Evolutionary conservation across 2,113 vertebrate species (phyloP).

Genomic region (Tyto alba): DNA sequence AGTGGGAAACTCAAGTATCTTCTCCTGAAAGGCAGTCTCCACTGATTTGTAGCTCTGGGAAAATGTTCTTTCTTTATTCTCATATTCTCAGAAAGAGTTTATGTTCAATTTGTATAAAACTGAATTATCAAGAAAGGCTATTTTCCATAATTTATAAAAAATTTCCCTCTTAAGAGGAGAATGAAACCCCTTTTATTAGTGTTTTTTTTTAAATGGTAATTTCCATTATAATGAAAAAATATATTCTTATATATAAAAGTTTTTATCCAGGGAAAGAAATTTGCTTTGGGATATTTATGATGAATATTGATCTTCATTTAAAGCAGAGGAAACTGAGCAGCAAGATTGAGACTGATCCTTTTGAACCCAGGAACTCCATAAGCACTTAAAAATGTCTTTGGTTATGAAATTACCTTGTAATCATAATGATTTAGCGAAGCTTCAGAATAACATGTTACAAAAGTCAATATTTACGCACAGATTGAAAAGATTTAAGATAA

Average conservation of each 20-base stretch:
- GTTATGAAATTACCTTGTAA: neutral
- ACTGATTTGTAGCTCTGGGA: neutral
- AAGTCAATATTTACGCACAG: neutral
- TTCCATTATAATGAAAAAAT: neutral
- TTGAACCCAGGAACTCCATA: neutral
- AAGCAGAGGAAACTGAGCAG: neutral
- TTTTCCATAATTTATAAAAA: neutral
- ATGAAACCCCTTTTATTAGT: neutral
- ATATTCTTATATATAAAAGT: neutral
- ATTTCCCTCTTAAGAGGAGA: neutral
- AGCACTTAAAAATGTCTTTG: neutral
- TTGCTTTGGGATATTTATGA: neutral
- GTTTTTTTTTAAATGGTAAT: neutral
- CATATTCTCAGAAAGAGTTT: neutral
- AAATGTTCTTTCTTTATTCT: neutral
- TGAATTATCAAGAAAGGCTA: neutral
- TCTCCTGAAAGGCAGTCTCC: neutral
- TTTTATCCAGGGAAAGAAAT: neutral
- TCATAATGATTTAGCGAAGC: neutral
- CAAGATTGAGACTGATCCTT: neutral
- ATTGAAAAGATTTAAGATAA: neutral
- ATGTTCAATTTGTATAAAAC: neutral
- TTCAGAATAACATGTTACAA: neutral
- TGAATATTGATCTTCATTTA: neutral
- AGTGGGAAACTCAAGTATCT: constrained; percentile 7